phyloP scores from a whole-genome alignment of 2,113 vertebrate species.

The Callionymus lyra region DNA sequence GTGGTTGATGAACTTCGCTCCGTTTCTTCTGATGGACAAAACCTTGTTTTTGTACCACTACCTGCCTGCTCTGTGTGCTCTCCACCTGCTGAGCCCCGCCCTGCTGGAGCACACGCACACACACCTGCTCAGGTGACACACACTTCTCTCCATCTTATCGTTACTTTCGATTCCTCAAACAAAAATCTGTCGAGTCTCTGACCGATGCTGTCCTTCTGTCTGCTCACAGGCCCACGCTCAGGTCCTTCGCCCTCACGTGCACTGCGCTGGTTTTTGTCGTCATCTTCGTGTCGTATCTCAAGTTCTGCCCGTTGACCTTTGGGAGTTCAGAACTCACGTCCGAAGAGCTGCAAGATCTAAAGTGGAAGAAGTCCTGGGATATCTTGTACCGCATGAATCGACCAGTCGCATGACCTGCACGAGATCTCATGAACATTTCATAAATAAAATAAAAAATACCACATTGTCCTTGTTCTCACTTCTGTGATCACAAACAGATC shows the following conservation, averaged over 20 bases:
- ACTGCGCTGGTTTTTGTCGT: conserved; percentile 1
- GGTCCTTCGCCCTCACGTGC: conserved; percentile 7
- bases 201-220: conserved; percentile 11
- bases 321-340: conserved; percentile 50
- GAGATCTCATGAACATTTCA: too few relatives aligned
- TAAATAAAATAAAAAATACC: too few relatives aligned
- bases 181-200: conserved; percentile 18
- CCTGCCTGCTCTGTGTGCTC: conserved; percentile 71
- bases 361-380: conserved; percentile 53
- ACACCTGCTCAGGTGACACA: conserved; percentile 56
- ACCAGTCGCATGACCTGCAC: background rate
- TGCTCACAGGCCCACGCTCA: conserved; percentile 16
- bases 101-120: conserved; percentile 50
- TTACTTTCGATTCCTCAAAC: background rate
- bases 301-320: conserved; percentile 53
- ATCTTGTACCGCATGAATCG: conserved; percentile 43
- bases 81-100: conserved; percentile 45
- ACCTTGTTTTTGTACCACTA: conserved; percentile 58
- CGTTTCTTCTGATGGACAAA: conserved; percentile 61
- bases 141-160: background rate
- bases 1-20: conserved; percentile 48
- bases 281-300: conserved; percentile 33
- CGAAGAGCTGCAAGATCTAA: conserved; percentile 43
- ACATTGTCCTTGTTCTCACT: too few relatives aligned
- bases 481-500: too few relatives aligned